These are phyloP conservation scores for Drosophila colorata DNA, from an alignment of 2,888 invertebrate species.

Conservation along the genomic window DNA sequence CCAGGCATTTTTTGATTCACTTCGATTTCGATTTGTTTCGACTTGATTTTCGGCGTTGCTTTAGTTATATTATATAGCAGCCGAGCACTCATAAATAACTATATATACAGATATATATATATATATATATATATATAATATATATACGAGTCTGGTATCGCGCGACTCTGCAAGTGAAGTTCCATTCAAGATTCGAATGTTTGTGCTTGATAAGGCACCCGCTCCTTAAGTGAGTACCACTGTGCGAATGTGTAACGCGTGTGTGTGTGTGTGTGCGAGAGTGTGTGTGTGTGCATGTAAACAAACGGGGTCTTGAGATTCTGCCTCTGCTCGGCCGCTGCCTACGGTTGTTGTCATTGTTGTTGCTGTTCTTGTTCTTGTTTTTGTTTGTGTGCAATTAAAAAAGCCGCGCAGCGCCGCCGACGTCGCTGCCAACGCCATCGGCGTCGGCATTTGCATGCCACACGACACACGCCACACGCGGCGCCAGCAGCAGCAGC, in stretches of 20 bases:
- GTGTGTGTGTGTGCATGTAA: slow-evolving; percentile 52
- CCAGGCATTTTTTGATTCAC: background rate
- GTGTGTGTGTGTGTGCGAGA: slow-evolving; percentile 26
- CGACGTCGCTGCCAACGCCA: slow-evolving; percentile 27
- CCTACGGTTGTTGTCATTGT: slow-evolving; percentile 21
- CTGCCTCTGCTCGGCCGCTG: slow-evolving; percentile 40
- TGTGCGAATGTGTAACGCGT: slow-evolving; percentile 60
- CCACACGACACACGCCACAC: slow-evolving; percentile 45
- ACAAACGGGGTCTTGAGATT: slow-evolving; percentile 79
- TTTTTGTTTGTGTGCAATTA: slow-evolving; percentile 50
- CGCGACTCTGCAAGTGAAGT: slow-evolving; percentile 10
- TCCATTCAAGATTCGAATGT: slow-evolving; percentile 27
- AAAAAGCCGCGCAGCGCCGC: slow-evolving; percentile 41
- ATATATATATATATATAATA: slow-evolving; percentile 22
- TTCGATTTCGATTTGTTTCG: slow-evolving; percentile 16
- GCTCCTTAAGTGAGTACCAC: slow-evolving; percentile 63
- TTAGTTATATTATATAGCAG: slow-evolving; percentile 1
- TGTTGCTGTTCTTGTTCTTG: slow-evolving; percentile 18
- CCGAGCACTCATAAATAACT: slow-evolving; percentile 1
- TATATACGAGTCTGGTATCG: slow-evolving; percentile 11
- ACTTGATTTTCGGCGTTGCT: slow-evolving; percentile 14
- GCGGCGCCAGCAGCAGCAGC: slow-evolving; percentile 40
- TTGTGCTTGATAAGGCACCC: slow-evolving; percentile 32
- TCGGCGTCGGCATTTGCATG: slow-evolving; percentile 53
- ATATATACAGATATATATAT: too few species aligned